Base-by-base conservation (phyloP, 1,140 invertebrate species). In the Brachionus rotundiformis region DNA sequence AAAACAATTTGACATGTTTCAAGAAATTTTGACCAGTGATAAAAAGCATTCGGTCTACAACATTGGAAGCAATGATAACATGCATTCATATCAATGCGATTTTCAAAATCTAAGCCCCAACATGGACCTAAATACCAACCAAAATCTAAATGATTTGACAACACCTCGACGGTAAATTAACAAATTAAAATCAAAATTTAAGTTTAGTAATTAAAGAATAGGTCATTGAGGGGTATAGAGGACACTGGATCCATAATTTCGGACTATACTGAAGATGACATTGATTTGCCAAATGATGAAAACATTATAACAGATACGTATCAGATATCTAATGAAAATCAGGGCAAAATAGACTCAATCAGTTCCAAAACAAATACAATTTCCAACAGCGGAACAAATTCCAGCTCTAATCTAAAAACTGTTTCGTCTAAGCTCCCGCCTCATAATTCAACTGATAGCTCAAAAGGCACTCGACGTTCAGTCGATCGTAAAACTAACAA, bases 241-340 rank as follows among this genome's bases (percentile, higher is more conserved):
- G 76, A 79, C 19, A 79, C 76, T 27, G 76, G 76, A 3, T 79
- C 76, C 11, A 59, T 79, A 36, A 79, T 79, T 59, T 79, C 76
- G 10, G 76, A 63, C 36, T 79, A 59, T 19, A 79, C 76, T 23
- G 76, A 79, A 59, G 76, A 79, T 59, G 76, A 79, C 33, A 54
- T 79, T 23, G 76, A 79, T 41, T 16, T 63, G 23, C 76, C 76
- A 3, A 54, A 79, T 36, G 76, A 79, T 63, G 76, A 79, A 13
- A 73, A 73, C 29, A 73, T 73, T n/a, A 73, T 73, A 0, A 39
- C 76, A 59, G 47, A 54, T 16, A 79, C 76, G 11, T 63, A 59
- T 16, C 44, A 63, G 5, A 11, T 54, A 13, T 41, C 68, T 11
- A 73, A 73, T 39, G 36, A 73, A 47, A 44, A 29, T 31, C 16